Percentiles rank a stretch among this genome's conserved stretches.
Conservation (phyloP, 2,888 invertebrate species). For the Pomacea canaliculata region DNA sequence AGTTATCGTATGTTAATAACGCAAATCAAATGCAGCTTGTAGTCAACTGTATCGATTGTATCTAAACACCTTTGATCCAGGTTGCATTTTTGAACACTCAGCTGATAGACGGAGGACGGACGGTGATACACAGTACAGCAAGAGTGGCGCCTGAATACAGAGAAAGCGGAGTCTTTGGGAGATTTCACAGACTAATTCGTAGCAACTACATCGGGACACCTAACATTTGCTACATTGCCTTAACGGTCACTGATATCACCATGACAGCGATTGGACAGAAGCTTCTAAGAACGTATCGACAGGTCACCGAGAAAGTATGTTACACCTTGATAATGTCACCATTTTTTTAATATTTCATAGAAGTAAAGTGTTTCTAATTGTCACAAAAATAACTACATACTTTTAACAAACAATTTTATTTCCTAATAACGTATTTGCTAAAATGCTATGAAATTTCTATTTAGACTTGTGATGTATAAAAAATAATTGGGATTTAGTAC, state of each 20-base stretch:
- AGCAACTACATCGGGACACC: not conserved
- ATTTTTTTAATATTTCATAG: too few relatives aligned
- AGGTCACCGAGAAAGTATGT: not conserved
- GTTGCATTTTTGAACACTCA: not conserved
- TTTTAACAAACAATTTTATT: too few relatives aligned
- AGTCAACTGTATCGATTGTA: too few relatives aligned
- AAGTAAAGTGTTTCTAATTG: too few relatives aligned
- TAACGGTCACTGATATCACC: not conserved
- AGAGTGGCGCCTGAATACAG: not conserved
- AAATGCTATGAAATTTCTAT: not conserved
- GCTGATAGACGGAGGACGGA: slow-evolving; percentile 37
- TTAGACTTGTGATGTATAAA: too few relatives aligned
- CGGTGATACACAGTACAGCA: not conserved
- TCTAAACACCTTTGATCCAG: not conserved
- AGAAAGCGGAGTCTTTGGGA: not conserved
- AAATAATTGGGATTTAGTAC: too few relatives aligned
- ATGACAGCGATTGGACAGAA: not conserved
- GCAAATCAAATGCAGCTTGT: too few relatives aligned
- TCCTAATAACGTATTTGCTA: too few relatives aligned
- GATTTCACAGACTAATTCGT: not conserved
- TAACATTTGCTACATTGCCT: not conserved
- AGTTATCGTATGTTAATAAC: too few relatives aligned
- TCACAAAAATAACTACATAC: too few relatives aligned
- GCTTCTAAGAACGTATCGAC: not conserved
- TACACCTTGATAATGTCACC: not conserved